Base-by-base conservation (phyloP, 1,140 invertebrate species). In the Zophobas atratus region DNA sequence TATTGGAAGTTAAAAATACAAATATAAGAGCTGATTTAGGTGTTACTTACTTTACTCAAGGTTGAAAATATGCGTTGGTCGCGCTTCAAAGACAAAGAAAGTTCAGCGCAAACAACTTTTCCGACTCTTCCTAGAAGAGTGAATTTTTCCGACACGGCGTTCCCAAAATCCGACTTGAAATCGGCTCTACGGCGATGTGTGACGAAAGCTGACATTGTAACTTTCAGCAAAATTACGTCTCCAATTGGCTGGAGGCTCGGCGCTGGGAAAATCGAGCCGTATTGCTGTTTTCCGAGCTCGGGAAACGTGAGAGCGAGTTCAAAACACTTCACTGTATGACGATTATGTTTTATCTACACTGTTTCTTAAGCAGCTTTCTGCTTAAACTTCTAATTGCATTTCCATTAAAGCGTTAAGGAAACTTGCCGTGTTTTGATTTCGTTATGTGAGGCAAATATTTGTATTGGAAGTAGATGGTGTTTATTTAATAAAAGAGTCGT, bases 401-500 rank as follows among this genome's bases (percentile, higher is more conserved):
- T 67, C 2, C 60, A 67, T 67, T 33, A 60, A 36, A 60, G 38
- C 38, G 60, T 43, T 38, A 20, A 43, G 60, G 20, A 41, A 32
- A 67, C 60, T 67, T 41, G 39, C 60, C 43, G 0, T 67, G 60
- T 67, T 67, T 67, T 67, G 60, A 67, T 67, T 67, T 67, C 60
- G 39, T 67, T 67, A 67, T 67, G 39, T 67, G 60, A 32, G 6
- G 60, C 39, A 67, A 67, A 67, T 67, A 67, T 67, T 67, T 67
- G 43, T 67, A 67, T 67, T 67, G n/a, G 38, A 20, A 67, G 38
- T 67, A 32, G 60, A 67, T 67, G 60, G 39, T 67, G 60, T 67
- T 67, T 67, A 67, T 67, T 67, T 67, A 67, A 67, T 43, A 67
- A 67, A 67, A 67, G 60, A 67, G 60, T 67, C 60, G 60, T 39